Conservation (phyloP, 2,113 vertebrate genomes). For the Perca schrenkii region DNA sequence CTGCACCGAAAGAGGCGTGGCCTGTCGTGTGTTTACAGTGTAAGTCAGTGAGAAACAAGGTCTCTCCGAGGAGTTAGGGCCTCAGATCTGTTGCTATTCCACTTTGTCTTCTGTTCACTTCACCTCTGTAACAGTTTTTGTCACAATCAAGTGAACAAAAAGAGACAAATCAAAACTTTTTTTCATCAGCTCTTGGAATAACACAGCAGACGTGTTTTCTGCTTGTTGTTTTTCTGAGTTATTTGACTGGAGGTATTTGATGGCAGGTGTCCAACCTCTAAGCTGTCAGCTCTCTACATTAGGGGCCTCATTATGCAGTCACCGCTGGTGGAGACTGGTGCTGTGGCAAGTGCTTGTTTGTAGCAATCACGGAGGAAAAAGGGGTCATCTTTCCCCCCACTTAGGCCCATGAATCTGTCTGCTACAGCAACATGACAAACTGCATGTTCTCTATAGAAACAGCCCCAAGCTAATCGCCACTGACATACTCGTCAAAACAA, state of each 20-base stretch:
- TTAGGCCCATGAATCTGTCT: constrained; percentile 35
- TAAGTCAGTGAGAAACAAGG: constrained; percentile 78
- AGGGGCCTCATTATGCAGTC: constrained; percentile 57
- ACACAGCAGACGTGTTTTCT: not conserved
- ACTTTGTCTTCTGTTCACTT: constrained; percentile 57
- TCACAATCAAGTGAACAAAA: constrained; percentile 59
- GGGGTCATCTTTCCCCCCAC: constrained; percentile 56
- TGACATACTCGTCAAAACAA: constrained; percentile 52
- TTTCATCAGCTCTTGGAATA: constrained; percentile 10
- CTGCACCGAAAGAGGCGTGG: constrained; percentile 78
- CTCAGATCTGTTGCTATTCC: constrained; percentile 63
- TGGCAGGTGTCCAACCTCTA: constrained; percentile 54
- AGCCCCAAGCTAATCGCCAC: constrained; percentile 26
- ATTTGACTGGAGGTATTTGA: constrained; percentile 54
- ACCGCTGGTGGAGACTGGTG: constrained; percentile 40
- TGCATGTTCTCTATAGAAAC: constrained; percentile 16
- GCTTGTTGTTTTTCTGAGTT: constrained; percentile 42
- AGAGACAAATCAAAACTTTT: constrained; percentile 26
- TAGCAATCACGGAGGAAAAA: constrained; percentile 41
- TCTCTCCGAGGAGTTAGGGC: constrained; percentile 70
- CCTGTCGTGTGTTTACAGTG: constrained; percentile 78
- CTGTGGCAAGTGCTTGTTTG: constrained; percentile 52
- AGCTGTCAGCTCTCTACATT: constrained; percentile 63
- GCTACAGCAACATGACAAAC: constrained; percentile 36
- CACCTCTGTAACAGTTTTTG: constrained; percentile 34